Evolutionary conservation across 2,797 vertebrate genomes (phyloP), one percentile per base, ranked within the genome.

Genomic region (Eupleurogrammus muticus): DNA sequence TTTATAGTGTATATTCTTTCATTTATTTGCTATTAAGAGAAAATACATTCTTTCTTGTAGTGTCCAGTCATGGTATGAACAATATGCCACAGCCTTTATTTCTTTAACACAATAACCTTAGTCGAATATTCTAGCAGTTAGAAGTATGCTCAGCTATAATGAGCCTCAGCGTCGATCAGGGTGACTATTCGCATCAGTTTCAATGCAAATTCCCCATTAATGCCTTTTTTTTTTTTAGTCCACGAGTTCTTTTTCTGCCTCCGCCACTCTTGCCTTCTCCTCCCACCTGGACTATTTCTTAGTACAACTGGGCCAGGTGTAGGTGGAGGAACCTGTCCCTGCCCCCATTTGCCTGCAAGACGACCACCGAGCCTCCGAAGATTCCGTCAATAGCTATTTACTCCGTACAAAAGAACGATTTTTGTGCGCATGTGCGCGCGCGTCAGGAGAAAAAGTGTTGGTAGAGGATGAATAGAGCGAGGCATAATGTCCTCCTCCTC

Each of bases 341-440:
- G 58, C 44, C 57, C 34, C 70, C 63, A 75, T 87, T 81, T 64
- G 32, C 65, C 77, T 68, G 66, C 58, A 56, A 64, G 65, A 66
- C 34, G 24, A 52, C n/a, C 58, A 9, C 21, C 3, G 17, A 53
- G 36, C 47, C 40, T 59, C 42, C 21, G 57, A 35, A 67, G 24
- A 75, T 51, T 71, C 44, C 46, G 55, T 49, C 5, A 23, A 61
- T 69, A 51, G 64, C 48, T 55, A 23, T 76, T 71, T 52, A 53
- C 10, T 46, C 40, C 23, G 7, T 23, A 32, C 4, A 24, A 28
- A 28, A 69, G 59, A 53, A 19, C 24, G 20, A 52, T 59, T 65
- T 58, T 58, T 20, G 32, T 55, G 42, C 28, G 6, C 28, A 28
- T 28, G 28, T 28, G 28, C 28, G 28, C 6, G 28, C 28, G 28